These are phyloP conservation scores for Nephrotoma guestfalica DNA, from an alignment of 2,888 invertebrate genomes.

Conservation along the genomic window DNA sequence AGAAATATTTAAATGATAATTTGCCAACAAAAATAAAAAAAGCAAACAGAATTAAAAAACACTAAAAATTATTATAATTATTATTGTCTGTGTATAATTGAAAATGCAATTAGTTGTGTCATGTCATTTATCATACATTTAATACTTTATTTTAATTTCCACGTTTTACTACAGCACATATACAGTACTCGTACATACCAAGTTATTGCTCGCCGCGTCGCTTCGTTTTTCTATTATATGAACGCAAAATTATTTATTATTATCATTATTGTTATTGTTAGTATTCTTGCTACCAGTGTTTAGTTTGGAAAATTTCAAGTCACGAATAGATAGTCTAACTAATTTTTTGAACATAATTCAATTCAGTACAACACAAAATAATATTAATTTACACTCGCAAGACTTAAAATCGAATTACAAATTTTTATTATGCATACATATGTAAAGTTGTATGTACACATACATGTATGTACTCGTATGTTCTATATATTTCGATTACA, in stretches of 20 bases:
- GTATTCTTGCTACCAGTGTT: background rate
- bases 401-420: background rate
- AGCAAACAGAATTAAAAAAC: background rate
- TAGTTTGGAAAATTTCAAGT: background rate
- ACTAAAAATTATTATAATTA: constrained; percentile 13
- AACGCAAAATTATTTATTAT: no score
- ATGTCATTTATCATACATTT: constrained; percentile 19
- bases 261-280: background rate
- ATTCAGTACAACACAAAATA: background rate
- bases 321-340: background rate
- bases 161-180: background rate
- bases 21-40: background rate
- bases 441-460: no score
- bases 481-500: no score
- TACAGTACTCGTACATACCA: no score
- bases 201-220: background rate
- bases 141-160: background rate
- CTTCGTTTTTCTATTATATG: background rate
- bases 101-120: constrained; percentile 20
- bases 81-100: constrained; percentile 16
- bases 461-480: no score
- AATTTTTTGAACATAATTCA: background rate
- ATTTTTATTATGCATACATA: background rate
- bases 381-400: background rate
- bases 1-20: background rate